Percentiles rank a stretch among this genome's conserved stretches.
phyloP scores from a whole-genome alignment of 35 echinoderm and acorn worm species.

The Ophioderma brevispina region DNA sequence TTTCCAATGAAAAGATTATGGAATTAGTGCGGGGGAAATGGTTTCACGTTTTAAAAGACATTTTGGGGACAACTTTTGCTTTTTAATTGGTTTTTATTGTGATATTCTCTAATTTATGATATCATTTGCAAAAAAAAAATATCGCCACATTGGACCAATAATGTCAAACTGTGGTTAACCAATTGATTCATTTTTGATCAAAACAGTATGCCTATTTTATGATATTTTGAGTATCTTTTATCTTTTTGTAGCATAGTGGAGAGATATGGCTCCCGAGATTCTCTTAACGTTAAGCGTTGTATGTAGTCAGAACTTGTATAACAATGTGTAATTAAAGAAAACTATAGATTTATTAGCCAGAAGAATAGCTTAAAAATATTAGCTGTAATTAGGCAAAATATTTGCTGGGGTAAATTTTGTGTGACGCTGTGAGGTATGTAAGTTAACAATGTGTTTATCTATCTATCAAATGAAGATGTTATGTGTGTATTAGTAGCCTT shows the following conservation, averaged over 20 bases:
- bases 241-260: background rate
- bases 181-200: too few relatives aligned
- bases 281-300: too few relatives aligned
- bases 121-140: too few relatives aligned
- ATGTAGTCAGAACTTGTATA: too few relatives aligned
- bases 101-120: background rate
- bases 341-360: too few relatives aligned
- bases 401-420: background rate
- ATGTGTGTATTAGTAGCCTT: background rate
- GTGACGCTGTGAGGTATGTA: background rate
- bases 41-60: background rate
- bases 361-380: too few relatives aligned
- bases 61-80: background rate
- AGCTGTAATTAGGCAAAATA: background rate
- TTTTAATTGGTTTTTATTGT: slow-evolving; percentile 11
- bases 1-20: background rate
- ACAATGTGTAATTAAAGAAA: too few relatives aligned
- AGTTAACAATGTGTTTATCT: background rate
- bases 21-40: background rate
- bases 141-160: too few relatives aligned
- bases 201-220: too few relatives aligned
- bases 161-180: too few relatives aligned
- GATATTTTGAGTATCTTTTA: background rate
- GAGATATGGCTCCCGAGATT: background rate
- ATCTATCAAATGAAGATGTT: background rate